phyloP scores from a whole-genome alignment of 2,888 invertebrate species.

The Agriotes lineatus region DNA sequence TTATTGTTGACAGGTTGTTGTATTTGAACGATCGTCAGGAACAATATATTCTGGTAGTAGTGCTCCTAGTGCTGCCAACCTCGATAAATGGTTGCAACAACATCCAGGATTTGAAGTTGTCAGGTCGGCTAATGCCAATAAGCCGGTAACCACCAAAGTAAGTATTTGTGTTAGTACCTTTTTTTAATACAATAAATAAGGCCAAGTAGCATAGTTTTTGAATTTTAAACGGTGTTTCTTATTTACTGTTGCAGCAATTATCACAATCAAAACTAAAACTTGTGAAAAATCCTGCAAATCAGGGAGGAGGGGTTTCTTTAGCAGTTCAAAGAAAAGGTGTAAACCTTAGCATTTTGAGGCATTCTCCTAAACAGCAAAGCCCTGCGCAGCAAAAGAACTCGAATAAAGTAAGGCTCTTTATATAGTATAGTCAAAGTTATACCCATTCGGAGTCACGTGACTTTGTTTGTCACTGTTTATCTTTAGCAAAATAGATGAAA shows the following conservation, averaged over 20 bases:
- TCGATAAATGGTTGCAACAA: slow-evolving; percentile 86
- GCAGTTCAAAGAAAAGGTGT: slow-evolving; percentile 61
- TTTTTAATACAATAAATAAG: too few relatives aligned
- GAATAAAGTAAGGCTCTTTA: slow-evolving; percentile 17
- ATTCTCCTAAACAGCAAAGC: slow-evolving; percentile 56
- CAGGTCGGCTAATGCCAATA: slow-evolving; percentile 67
- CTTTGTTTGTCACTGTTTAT: too few relatives aligned
- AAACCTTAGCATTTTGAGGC: slow-evolving; percentile 60
- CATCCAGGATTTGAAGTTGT: slow-evolving; percentile 92
- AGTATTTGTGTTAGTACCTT: neutral
- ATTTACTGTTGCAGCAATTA: slow-evolving; percentile 24
- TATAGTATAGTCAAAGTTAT: too few relatives aligned
- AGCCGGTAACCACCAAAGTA: slow-evolving; percentile 54
- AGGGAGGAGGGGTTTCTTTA: slow-evolving; percentile 61
- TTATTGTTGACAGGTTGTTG: slow-evolving; percentile 72
- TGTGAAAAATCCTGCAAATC: slow-evolving; percentile 58
- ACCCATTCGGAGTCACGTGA: too few relatives aligned
- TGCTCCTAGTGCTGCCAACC: slow-evolving; percentile 84
- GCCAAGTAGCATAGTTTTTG: too few relatives aligned
- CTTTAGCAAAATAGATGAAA: too few relatives aligned
- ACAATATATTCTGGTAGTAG: slow-evolving; percentile 80
- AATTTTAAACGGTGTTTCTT: too few relatives aligned
- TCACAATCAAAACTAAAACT: slow-evolving; percentile 34
- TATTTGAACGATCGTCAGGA: slow-evolving; percentile 87
- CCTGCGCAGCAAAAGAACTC: slow-evolving; percentile 3